Evolutionary conservation across 1,140 invertebrate genomes (phyloP), one percentile per base, ranked within the genome.

Genomic region (Cyclargus thomasi): DNA sequence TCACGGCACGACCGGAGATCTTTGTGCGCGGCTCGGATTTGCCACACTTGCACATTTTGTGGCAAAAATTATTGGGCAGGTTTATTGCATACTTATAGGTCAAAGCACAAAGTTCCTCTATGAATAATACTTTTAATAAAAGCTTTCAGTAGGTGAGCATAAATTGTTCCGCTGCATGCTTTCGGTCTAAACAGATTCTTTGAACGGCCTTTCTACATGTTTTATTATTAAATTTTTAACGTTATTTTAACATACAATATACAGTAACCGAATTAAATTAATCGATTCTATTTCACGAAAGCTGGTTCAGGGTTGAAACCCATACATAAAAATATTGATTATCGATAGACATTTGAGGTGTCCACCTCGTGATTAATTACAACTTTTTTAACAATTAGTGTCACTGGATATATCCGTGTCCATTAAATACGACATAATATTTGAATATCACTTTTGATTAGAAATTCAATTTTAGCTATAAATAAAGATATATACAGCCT

Each of bases 61-160:
- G 39, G 39, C 39, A 47, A 47, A 47, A 47, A 47, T 47, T 47
- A 47, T 47, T 47, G 39, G 39, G 10, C 10, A 47, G 39, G 39
- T 47, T 47, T 47, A 47, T 47, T 47, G 39, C 39, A 47, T 16
- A 47, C 39, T 47, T 47, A 47, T 47, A 47, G 39, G 39, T 16
- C 39, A 47, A 47, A 47, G 39, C 39, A 47, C 39, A 47, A 47
- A 47, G 39, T 47, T 47, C 39, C 39, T 16, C 39, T 47, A 47
- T 47, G 39, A 47, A 47, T 47, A 47, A 47, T 47, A 47, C 39
- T 47, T 47, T 47, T 47, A 47, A 47, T 47, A 47, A 47, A 47
- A 47, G 39, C 39, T 47, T 47, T 47, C 39, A 11, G 39, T 14
- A 47, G 39, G 39, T 47, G 14, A 47, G 39, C 39, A 11, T 11